A percentile compares a stretch with the other conserved stretches of the same genome.
Conservation (phyloP, 2,113 vertebrate genomes). For the Mugil cephalus region DNA sequence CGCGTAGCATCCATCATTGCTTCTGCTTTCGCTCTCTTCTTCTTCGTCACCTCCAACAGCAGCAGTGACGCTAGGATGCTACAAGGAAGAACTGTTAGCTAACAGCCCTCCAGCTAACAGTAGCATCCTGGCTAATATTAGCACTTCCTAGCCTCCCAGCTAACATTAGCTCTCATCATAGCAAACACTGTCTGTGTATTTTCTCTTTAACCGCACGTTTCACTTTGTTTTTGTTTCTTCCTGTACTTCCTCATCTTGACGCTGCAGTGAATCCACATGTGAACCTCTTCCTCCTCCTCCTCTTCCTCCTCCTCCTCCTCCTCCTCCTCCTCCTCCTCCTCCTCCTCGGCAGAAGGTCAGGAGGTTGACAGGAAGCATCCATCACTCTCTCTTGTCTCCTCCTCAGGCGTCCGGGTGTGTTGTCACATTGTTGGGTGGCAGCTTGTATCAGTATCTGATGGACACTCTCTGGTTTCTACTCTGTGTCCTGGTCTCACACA, state of each 20-base stretch:
- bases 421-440: slow-evolving; percentile 56
- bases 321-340: too few species aligned
- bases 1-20: slow-evolving; percentile 39
- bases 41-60: slow-evolving; percentile 5
- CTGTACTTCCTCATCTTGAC: neutral
- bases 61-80: too few species aligned
- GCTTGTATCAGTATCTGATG: slow-evolving; percentile 29
- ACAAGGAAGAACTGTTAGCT: too few species aligned
- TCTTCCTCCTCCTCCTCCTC: too few species aligned
- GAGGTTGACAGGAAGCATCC: slow-evolving; percentile 41
- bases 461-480: slow-evolving; percentile 7
- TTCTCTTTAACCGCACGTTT: too few species aligned
- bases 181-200: too few species aligned
- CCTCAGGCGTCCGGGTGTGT: neutral
- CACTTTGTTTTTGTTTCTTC: neutral
- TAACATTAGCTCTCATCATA: too few species aligned
- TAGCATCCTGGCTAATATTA: too few species aligned
- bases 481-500: neutral
- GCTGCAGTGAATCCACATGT: too few species aligned
- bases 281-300: too few species aligned
- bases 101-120: too few species aligned
- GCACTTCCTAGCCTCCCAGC: too few species aligned
- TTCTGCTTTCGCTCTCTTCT: neutral
- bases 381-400: slow-evolving; percentile 20
- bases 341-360: slow-evolving; percentile 21